phyloP scores from a whole-genome alignment of 2,113 vertebrate species.

The Clinocottus analis region DNA sequence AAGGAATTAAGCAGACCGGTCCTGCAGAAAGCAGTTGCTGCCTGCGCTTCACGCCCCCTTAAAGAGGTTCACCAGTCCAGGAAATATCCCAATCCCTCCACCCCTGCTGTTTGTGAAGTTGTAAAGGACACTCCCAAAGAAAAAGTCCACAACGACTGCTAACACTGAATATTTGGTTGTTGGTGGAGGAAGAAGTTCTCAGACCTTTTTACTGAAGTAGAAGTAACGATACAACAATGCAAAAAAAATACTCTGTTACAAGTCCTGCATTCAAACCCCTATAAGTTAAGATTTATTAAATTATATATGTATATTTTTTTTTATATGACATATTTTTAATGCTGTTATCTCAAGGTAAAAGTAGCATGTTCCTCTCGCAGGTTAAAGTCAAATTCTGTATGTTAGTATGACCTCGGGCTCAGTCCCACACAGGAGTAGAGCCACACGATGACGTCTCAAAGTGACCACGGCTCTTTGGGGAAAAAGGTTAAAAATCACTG shows the following conservation, averaged over 20 bases:
- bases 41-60: constrained; percentile 51
- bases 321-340: too few relatives aligned
- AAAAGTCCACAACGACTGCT: not conserved
- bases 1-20: constrained; percentile 66
- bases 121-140: constrained; percentile 15
- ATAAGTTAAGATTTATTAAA: not conserved
- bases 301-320: too few relatives aligned
- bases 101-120: too few relatives aligned
- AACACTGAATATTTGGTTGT: not conserved
- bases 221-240: not conserved
- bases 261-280: not conserved
- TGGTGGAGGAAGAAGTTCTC: not conserved
- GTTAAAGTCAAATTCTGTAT: not conserved
- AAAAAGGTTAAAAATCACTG: too few relatives aligned
- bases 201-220: not conserved
- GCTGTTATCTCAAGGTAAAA: not conserved
- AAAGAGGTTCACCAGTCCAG: constrained; percentile 27
- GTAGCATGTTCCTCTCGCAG: not conserved
- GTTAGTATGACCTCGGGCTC: not conserved
- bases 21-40: constrained; percentile 39
- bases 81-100: constrained; percentile 22
- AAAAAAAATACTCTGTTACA: not conserved
- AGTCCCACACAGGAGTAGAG: not conserved
- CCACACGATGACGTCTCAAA: not conserved
- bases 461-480: too few relatives aligned